Base-by-base conservation (phyloP, 2,888 invertebrate genomes). In the Acanthosepion pharaonis region DNA sequence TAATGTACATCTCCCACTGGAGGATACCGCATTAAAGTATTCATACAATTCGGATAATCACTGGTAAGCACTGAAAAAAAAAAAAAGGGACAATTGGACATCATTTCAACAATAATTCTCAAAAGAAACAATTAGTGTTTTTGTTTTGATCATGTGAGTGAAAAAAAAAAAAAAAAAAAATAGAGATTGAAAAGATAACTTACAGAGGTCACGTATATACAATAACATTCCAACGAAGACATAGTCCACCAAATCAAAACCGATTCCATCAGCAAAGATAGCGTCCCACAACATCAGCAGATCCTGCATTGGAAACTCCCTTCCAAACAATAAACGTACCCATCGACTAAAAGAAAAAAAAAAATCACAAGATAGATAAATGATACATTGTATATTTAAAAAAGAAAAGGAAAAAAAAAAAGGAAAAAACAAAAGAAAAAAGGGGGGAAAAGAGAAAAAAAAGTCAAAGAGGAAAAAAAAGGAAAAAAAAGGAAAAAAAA, bases 211-310 rank as follows among this genome's bases (percentile, higher is more conserved):
- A 95, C 98, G 97, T 95, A 98, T 98, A 91, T 98, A 98, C 94
- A 98, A 98, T 94, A 99, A 97, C 98, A 99, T 98, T 33, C 98
- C 98, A 20, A 98, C 98, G 96, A 98, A 98, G 94, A 99, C 98
- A 96, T 98, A 98, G 96, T 98, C 98, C 33, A 98, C 98, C 11
- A 98, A 96, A 94, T 97, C 97, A 96, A 98, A 98, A 48, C 97
- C 97, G 48, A 97, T 97, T 78, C 97, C 98, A 96, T 98, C 98
- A 0, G 98, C 98, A 97, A 99, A 98, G 95, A 99, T 98, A 94
- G 98, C 98, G 96, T 99, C 98, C 99, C 99, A 99, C 15, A 99
- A 97, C 94, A 98, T 98, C 1, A 99, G 98, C 94, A 99, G 97
- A 96, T 99, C 98, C 94, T 98, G 98, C 95, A 99, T 98, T 5